Evolutionary conservation across 1,140 invertebrate species (phyloP).

Genomic region (Macrosteles quadrilineatus): DNA sequence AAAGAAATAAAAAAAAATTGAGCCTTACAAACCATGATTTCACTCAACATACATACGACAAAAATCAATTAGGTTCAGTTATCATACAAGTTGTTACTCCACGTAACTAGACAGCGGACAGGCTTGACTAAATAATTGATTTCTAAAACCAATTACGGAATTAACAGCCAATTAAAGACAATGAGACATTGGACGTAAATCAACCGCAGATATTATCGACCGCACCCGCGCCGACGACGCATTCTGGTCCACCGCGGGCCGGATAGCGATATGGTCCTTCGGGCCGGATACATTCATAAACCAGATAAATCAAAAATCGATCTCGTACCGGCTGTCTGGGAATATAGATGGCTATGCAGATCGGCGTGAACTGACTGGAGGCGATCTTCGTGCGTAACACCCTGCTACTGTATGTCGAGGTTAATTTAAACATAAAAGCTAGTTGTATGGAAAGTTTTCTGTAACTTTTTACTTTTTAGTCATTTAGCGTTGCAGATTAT

Average conservation of each 20-base stretch:
- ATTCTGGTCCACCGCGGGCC: too few species aligned
- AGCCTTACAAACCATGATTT: too few species aligned
- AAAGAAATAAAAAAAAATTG: too few species aligned
- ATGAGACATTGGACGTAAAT: slow-evolving; percentile 1
- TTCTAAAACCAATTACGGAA: background rate
- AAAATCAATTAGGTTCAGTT: too few species aligned
- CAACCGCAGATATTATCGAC: background rate
- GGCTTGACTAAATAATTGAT: background rate
- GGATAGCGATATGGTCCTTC: background rate
- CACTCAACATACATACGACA: too few species aligned
- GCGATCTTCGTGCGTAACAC: background rate
- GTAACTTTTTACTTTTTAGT: too few species aligned
- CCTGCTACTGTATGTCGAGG: background rate
- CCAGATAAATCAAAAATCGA: background rate
- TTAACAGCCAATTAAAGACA: slow-evolving; percentile 16
- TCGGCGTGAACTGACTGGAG: background rate
- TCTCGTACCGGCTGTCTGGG: background rate
- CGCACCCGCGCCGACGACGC: background rate
- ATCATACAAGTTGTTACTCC: too few species aligned
- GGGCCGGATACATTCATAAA: background rate
- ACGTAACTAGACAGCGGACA: too few species aligned
- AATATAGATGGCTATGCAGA: background rate
- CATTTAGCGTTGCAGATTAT: too few species aligned
- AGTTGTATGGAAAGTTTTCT: background rate
- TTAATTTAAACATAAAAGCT: background rate